Evolutionary conservation across 2,113 vertebrate species (phyloP).

Genomic region (Istiophorus platypterus): DNA sequence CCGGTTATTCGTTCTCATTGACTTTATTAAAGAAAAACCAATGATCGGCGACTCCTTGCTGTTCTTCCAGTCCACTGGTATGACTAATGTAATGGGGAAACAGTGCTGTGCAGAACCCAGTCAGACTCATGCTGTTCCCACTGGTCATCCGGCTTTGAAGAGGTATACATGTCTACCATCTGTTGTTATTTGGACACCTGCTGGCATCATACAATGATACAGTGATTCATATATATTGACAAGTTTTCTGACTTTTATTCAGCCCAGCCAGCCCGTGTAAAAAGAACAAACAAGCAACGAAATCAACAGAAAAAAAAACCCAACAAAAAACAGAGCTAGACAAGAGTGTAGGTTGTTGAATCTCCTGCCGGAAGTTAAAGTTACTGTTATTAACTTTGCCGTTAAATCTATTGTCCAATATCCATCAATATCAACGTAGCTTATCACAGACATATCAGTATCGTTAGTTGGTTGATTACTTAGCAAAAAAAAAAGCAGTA

Average conservation of each 20-base stretch:
- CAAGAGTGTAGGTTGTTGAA: background rate
- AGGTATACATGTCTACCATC: slow-evolving; percentile 74
- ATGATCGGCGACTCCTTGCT: background rate
- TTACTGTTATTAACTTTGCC: background rate
- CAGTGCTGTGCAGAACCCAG: slow-evolving; percentile 64
- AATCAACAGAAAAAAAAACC: background rate
- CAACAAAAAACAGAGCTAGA: background rate
- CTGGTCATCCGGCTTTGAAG: slow-evolving; percentile 61
- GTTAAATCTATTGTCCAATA: background rate
- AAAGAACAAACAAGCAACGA: background rate
- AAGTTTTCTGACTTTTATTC: slow-evolving; percentile 44
- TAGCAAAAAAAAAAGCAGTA: background rate
- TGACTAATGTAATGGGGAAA: slow-evolving; percentile 75
- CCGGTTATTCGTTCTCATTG: background rate
- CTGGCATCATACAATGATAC: slow-evolving; percentile 48
- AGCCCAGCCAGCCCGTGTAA: background rate
- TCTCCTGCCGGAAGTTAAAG: background rate
- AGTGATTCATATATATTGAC: slow-evolving; percentile 64
- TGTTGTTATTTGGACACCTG: slow-evolving; percentile 73
- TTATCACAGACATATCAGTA: background rate
- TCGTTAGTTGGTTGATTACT: background rate
- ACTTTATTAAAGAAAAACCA: slow-evolving; percentile 3
- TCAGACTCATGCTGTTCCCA: slow-evolving; percentile 70
- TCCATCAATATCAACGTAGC: background rate
- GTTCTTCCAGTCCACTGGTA: slow-evolving; percentile 40